Base-by-base conservation (phyloP, 2,797 vertebrate species). In the Pantherophis vulpinus region DNA sequence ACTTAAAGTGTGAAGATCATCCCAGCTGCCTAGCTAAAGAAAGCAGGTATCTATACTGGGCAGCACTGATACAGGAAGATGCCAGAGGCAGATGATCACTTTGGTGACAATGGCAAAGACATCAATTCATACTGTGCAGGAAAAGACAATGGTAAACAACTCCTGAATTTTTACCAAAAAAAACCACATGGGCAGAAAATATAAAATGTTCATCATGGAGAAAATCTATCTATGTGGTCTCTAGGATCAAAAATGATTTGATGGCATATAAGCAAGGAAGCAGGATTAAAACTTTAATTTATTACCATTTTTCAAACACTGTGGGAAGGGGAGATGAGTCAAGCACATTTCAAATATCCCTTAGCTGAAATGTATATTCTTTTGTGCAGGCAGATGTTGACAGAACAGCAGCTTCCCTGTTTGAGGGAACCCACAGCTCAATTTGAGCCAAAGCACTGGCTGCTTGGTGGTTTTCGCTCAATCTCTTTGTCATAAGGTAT, bases 241-340 rank as follows among this genome's bases (percentile, higher is more conserved):
- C 37, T 47, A 47, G 37, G 37, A 47, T 23, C 20, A 25, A 83
- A 83, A 83, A 47, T 23, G 20, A 83, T 25, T 47, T 25, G 74
- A 83, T 83, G 37, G 10, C 74, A 83, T 25, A 1, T 4, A 42
- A 83, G 20, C 37, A 83, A 83, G 4, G 20, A 47, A 83, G 10
- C 37, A 25, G 74, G 20, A 83, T 47, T n/a, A 63, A 66, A 51
- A 27, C 14, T 79, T 91, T 60, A 83, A 86, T 61, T 60, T 86
- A 91, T 91, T 91, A 83, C 51, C 56, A 47, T 83, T 79, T 91
- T 91, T 58, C 74, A 91, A 91, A 91, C 56, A 9, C 29, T 58
- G 60, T 42, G 3, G 11, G 4, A 47, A 47, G 37, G 29, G 18
- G 7, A n/a, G 5, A 79, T 91, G 70, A 91, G 56, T 56, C 32